Base-by-base conservation (phyloP, 2,888 invertebrate species). In the Ctena decussata region DNA sequence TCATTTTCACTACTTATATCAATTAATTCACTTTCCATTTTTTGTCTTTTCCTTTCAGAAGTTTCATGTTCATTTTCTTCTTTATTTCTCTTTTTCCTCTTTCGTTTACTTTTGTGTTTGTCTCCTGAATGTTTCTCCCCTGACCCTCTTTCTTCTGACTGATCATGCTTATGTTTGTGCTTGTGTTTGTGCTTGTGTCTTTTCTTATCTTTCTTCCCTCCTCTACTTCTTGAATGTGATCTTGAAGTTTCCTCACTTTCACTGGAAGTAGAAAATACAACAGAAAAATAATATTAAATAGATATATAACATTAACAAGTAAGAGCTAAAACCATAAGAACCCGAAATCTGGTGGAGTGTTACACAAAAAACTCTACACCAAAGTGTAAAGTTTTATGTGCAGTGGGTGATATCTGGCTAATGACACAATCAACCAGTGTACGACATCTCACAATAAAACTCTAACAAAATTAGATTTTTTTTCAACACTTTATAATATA, bases 81-180 rank as follows among this genome's bases (percentile, higher is more conserved):
- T 72, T 84, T 89, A 86, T 91, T 92, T 70, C 92, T 93, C 77
- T 94, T 94, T 83, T 95, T 94, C 74, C 93, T 90, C 77, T 95
- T 94, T 71, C 92, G 92, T 83, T 93, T 93, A 74, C 92, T 91
- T 32, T 92, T 92, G 46, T 91, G 91, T 70, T 92, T 93, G 44
- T 92, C 90, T 30, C 85, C 85, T 30, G 81, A 69, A 35, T 85
- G 73, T 74, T 85, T 85, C 41, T 77, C 85, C 21, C 2, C 6
- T 12, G 70, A 70, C 6, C 30, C 30, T 2, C 2, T 72, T 12
- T 72, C 44, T 2, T 70, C 80, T 12, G 77, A 69, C 11, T 27
- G 24, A 3, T 27, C 57, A 91, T 96, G 96, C 93, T 97, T 97
- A 91, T 96, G 96, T 89, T 97, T 97, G 92, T 97, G 97, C 95